Evolutionary conservation across 1,140 invertebrate species (phyloP).

Genomic region (Oryzaephilus surinamensis): DNA sequence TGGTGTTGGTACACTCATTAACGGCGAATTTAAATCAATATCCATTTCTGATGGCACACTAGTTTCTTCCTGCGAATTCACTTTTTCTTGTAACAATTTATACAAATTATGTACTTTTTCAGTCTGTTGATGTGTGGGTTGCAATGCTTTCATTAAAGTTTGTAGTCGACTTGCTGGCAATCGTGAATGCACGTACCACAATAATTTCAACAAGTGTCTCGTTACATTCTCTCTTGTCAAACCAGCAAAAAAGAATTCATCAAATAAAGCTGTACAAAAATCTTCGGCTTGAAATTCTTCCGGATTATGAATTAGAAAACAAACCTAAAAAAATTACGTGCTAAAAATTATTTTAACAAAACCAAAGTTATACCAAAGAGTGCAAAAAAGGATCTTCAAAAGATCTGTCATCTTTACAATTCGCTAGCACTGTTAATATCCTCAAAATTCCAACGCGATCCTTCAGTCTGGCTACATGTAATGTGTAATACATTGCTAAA

Average conservation of each 20-base stretch:
- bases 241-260: conserved; percentile 90
- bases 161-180: conserved; percentile 68
- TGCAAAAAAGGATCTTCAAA: conserved; percentile 94
- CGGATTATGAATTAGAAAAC: conserved; percentile 73
- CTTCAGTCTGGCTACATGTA: conserved; percentile 70
- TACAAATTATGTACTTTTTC: conserved; percentile 75
- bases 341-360: neutral
- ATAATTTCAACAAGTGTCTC: conserved; percentile 81
- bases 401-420: conserved; percentile 82
- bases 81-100: conserved; percentile 65
- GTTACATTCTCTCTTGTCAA: conserved; percentile 83
- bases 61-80: conserved; percentile 60
- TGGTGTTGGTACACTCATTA: conserved; percentile 76
- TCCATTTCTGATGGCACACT: conserved; percentile 44
- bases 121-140: conserved; percentile 74
- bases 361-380: conserved; percentile 53
- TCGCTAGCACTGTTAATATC: conserved; percentile 78
- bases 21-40: conserved; percentile 70
- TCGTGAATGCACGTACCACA: conserved; percentile 81
- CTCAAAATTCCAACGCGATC: conserved; percentile 78
- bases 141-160: conserved; percentile 76
- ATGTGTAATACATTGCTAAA: conserved; percentile 89
- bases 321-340: conserved; percentile 46
- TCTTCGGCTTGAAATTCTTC: conserved; percentile 91
- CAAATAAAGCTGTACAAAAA: conserved; percentile 91